Percentiles rank a stretch among this genome's conserved stretches.
Conservation (phyloP, 2,113 vertebrate species). For the Ceyx melanurus region DNA sequence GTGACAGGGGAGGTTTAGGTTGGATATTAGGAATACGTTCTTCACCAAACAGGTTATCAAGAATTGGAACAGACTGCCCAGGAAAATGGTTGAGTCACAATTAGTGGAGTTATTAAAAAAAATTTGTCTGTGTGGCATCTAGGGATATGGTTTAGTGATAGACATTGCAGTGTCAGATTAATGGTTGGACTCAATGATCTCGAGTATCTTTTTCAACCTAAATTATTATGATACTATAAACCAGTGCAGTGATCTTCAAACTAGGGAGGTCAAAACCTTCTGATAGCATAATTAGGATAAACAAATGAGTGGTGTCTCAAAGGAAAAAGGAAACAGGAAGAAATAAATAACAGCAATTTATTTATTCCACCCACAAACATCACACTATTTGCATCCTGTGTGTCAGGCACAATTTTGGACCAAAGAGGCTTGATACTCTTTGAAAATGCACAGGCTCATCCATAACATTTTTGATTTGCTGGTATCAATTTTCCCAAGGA, state of each 20-base stretch:
- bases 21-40: background rate
- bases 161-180: background rate
- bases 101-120: background rate
- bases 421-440: background rate
- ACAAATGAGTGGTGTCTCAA: background rate
- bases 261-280: background rate
- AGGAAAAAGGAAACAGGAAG: background rate
- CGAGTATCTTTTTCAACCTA: background rate
- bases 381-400: background rate
- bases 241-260: background rate
- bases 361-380: background rate
- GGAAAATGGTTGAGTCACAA: background rate
- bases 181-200: background rate
- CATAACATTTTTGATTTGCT: background rate
- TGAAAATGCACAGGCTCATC: background rate
- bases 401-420: background rate
- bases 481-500: background rate
- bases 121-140: background rate
- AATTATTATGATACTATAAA: background rate
- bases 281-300: background rate
- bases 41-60: background rate
- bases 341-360: background rate
- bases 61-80: background rate
- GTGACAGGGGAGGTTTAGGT: background rate
- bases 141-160: background rate